Evolutionary conservation across 2,888 invertebrate species (phyloP), one percentile per base, ranked within the genome.

Genomic region (Macrosoma leucophasiata): DNA sequence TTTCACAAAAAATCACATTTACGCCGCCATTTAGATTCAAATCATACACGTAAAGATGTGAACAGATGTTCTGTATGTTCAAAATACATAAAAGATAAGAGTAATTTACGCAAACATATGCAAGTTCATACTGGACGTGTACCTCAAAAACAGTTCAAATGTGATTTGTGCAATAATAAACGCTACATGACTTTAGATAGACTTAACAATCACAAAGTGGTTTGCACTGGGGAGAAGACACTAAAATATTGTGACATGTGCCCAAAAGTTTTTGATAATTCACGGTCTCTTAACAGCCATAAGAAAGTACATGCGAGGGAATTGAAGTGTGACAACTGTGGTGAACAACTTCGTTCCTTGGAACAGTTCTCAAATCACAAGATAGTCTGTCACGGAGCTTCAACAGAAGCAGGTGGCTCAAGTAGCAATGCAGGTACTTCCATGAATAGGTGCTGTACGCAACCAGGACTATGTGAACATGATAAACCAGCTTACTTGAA

Each of bases 161-260:
- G 85, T 71, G 85, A 85, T 52, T 56, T 85, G 31, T 85, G 85
- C 51, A 85, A 85, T 52, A 85, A 85, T 43, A 85, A 85, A 51
- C 74, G 85, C 13, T 85, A 84, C 52, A 85, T 85, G 85, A 84
- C 85, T 20, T 52, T 85, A 14, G 85, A 85, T 51, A 65, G 85
- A 59, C 74, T 85, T 29, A 85, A 85, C 50, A 85, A 85, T 53
- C 85, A 85, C 48, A 82, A 84, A 49, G 81, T 84, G 29, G 85
- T 85, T 6, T 85, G 85, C 52, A 85, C 85, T 18, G 85, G 85
- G 20, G 85, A 85, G 46, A 85, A 82, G 50, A 70, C 75, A 33
- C 61, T 85, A 33, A 85, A 85, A 50, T 85, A 74, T 55, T 85
- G 85, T 61, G 84, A 85, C 66, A 85, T 85, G 85, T 85, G 85